Base-by-base conservation (phyloP, 2,888 invertebrate genomes). In the Sipha maydis region DNA sequence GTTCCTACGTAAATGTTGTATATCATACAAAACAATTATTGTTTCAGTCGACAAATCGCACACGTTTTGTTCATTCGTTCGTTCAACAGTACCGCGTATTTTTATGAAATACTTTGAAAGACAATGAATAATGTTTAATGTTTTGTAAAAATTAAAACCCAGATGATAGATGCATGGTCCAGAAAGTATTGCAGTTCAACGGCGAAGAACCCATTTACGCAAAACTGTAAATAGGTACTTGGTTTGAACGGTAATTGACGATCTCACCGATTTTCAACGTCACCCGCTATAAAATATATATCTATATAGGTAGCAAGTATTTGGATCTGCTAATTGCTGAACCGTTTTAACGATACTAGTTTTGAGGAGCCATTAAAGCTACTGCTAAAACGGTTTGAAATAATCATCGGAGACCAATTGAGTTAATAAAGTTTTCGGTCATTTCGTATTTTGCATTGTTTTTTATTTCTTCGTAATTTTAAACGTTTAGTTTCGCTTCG, bases 401-500 rank as follows among this genome's bases (percentile, higher is more conserved):
- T 25, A 61, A 8, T 25, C 21, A 7, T 61, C 25, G 61, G 61
- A 21, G 61, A 21, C 61, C 61, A 1, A 61, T 21, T 7, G 25
- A 7, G 61, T 61, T 9, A 21, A 48, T 67, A n/a, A 67, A 67
- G n/a, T 67, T 71, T 71, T 71, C 71, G 71, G 14, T 28, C 17
- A 71, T 71, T 28, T 5, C n/a, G 14, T 69, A 31, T 31, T 11
- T 11, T n/a, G 8, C 3, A 1, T n/a, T 48, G 7, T 77, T 76
- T n/a, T 41, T 25, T 48, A 9, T 48, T 48, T 48, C 48, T 9
- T 9, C 19, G 3, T 73, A 31, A 38, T 75, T 21, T 1, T 2
- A 75, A 21, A 54, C 54, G 28, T 77, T 77, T 77, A 48, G 77
- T 77, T 28, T 48, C 77, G 48, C 77, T 77, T 28, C 77, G 54